Evolutionary conservation across 2,888 invertebrate species (phyloP).

Genomic region (Nephrotoma guestfalica): DNA sequence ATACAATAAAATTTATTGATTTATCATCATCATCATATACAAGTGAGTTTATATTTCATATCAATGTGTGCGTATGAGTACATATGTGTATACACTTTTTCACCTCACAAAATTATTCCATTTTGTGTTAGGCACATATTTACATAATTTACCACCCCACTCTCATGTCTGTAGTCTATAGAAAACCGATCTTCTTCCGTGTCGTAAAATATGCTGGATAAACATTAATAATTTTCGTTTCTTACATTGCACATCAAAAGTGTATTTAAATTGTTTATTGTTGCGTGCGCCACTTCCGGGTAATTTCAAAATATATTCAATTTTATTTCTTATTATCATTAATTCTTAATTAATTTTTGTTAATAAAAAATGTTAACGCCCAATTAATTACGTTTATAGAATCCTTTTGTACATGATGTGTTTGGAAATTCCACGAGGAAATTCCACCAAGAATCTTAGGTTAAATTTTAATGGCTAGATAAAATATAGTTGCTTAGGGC

Average conservation of each 20-base stretch:
- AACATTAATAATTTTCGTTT: neutral
- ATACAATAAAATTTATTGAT: neutral
- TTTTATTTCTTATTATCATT: too few species aligned
- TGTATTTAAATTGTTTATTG: neutral
- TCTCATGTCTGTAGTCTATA: neutral
- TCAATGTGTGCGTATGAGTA: neutral
- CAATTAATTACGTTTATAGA: too few species aligned
- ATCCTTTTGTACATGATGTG: too few species aligned
- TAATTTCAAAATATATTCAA: too few species aligned
- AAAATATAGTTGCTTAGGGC: too few species aligned
- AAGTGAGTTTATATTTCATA: neutral
- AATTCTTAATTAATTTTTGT: too few species aligned
- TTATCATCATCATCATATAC: neutral
- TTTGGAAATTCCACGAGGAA: too few species aligned
- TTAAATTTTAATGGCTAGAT: too few species aligned
- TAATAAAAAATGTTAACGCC: too few species aligned
- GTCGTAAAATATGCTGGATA: neutral
- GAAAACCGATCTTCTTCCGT: neutral
- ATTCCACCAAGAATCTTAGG: too few species aligned
- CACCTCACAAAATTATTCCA: neutral
- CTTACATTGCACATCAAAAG: neutral
- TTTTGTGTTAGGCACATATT: neutral
- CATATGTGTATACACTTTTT: neutral
- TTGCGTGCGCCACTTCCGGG: too few species aligned
- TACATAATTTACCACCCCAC: neutral